phyloP scores from a whole-genome alignment of 2,888 invertebrate genomes.

The Drosophila multiciliata region DNA sequence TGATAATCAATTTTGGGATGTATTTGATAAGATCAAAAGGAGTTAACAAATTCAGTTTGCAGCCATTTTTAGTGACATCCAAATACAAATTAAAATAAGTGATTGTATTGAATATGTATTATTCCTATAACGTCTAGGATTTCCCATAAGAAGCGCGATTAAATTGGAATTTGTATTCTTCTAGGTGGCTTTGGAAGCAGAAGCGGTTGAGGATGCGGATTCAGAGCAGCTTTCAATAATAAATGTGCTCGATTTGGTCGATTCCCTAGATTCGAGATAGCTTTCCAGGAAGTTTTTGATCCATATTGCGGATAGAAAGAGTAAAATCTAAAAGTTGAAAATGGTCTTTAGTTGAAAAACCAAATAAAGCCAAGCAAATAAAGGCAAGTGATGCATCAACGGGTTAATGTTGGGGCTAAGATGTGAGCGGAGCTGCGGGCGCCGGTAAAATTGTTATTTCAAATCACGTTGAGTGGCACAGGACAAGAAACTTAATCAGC shows the following conservation, averaged over 20 bases:
- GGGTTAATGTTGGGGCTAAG: slow-evolving; percentile 39
- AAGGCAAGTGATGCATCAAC: slow-evolving; percentile 42
- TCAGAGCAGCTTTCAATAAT: slow-evolving; percentile 3
- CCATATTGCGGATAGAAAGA: neutral
- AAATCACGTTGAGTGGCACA: slow-evolving; percentile 82
- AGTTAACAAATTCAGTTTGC: slow-evolving; percentile 34
- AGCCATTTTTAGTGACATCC: slow-evolving; percentile 18
- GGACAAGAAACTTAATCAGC: slow-evolving; percentile 83
- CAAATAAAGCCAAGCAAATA: slow-evolving; percentile 43
- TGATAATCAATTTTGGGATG: slow-evolving; percentile 2
- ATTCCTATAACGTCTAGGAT: neutral
- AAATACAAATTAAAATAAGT: slow-evolving; percentile 40
- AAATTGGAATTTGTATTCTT: slow-evolving; percentile 11
- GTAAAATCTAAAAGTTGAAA: slow-evolving; percentile 11
- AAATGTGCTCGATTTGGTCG: slow-evolving; percentile 4
- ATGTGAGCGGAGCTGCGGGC: slow-evolving; percentile 35
- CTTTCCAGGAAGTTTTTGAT: slow-evolving; percentile 1
- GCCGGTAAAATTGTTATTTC: slow-evolving; percentile 64
- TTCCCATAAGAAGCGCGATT: slow-evolving; percentile 35
- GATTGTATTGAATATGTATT: neutral
- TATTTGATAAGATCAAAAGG: slow-evolving; percentile 40
- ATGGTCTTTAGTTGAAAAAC: slow-evolving; percentile 11
- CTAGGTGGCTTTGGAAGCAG: slow-evolving; percentile 9
- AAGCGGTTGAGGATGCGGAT: slow-evolving; percentile 8
- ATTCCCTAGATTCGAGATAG: neutral